phyloP scores from a whole-genome alignment of 2,113 vertebrate genomes.

The Dipodomys stephensi region DNA sequence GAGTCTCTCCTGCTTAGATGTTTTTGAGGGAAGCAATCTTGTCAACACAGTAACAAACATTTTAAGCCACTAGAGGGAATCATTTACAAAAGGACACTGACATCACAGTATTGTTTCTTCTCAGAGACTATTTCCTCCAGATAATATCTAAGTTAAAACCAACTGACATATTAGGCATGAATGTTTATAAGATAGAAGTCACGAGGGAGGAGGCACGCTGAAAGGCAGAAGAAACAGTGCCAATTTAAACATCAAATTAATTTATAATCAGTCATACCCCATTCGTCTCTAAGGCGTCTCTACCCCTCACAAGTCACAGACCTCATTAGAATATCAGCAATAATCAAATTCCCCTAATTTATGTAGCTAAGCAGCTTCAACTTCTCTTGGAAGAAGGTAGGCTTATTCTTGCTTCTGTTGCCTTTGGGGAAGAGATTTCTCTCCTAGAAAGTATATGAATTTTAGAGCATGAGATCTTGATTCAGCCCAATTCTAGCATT shows the following conservation, averaged over 20 bases:
- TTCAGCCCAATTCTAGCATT: background rate
- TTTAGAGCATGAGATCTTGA: background rate
- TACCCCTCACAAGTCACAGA: background rate
- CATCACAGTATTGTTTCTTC: background rate
- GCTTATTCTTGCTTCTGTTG: background rate
- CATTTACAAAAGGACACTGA: conserved; percentile 59
- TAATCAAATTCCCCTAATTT: background rate
- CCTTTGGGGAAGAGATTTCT: background rate
- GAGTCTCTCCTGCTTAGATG: background rate
- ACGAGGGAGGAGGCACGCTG: background rate
- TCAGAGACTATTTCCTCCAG: background rate
- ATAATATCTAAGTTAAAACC: conserved; percentile 38
- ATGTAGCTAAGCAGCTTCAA: background rate
- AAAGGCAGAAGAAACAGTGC: background rate
- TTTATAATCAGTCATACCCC: background rate
- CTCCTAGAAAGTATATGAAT: background rate
- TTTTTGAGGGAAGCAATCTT: conserved; percentile 50
- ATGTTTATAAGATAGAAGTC: background rate
- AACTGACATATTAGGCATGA: background rate
- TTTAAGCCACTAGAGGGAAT: conserved; percentile 62
- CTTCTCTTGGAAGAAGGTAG: background rate
- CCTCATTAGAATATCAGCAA: background rate
- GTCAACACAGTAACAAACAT: conserved; percentile 54
- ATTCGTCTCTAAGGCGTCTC: background rate
- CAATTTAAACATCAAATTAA: background rate